phyloP scores from a whole-genome alignment of 2,113 vertebrate genomes.

The Orycteropus afer region DNA sequence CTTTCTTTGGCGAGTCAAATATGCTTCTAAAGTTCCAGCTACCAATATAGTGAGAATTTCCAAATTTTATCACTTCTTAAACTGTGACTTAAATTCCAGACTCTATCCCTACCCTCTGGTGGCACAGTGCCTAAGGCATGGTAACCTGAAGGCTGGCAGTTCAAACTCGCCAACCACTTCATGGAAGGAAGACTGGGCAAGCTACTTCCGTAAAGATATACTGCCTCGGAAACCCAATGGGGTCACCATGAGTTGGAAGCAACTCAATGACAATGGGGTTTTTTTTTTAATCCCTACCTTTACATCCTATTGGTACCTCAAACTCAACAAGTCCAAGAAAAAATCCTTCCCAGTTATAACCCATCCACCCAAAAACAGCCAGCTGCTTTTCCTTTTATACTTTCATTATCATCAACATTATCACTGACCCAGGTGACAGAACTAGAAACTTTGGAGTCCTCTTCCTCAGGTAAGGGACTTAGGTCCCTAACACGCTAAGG shows the following conservation, averaged over 20 bases:
- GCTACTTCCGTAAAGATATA: too few species aligned
- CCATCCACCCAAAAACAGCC: background rate
- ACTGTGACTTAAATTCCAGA: background rate
- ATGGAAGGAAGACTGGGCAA: too few species aligned
- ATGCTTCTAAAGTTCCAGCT: background rate
- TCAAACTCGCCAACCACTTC: too few species aligned
- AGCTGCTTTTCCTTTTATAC: background rate
- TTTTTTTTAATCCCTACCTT: too few species aligned
- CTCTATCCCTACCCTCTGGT: background rate
- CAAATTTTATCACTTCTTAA: background rate
- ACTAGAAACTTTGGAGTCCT: background rate
- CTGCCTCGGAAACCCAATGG: too few species aligned
- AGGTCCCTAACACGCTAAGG: background rate
- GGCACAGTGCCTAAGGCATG: too few species aligned
- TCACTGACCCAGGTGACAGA: background rate
- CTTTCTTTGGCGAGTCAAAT: background rate
- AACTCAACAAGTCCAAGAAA: background rate
- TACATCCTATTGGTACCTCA: background rate
- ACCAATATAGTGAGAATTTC: background rate
- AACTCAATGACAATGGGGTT: too few species aligned
- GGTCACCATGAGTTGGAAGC: too few species aligned
- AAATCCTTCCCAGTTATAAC: background rate
- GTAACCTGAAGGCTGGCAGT: too few species aligned
- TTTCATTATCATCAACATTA: background rate
- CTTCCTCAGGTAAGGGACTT: background rate